A percentile compares a stretch with the other conserved stretches of the same genome.
These are phyloP conservation scores for Steinernema hermaphroditum DNA, from an alignment of 2,888 invertebrate species.

Conservation along the genomic window DNA sequence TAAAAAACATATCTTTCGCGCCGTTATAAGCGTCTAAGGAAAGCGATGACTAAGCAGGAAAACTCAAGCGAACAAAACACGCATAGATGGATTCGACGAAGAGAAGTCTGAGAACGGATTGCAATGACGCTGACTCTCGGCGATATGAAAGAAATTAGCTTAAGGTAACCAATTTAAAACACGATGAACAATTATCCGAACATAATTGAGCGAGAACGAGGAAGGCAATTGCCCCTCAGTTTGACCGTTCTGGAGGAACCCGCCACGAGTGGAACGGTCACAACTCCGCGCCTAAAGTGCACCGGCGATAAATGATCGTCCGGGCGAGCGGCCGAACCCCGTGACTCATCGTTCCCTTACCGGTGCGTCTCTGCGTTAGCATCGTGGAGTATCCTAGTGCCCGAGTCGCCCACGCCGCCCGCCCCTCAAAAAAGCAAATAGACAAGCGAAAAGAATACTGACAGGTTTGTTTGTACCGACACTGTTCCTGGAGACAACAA, in stretches of 20 bases:
- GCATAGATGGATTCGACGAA: not conserved
- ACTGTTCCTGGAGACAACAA: conserved; percentile 24
- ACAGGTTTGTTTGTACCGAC: conserved; percentile 26
- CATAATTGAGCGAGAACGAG: not conserved
- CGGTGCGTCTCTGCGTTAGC: conserved; percentile 20
- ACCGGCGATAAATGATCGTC: conserved; percentile 3
- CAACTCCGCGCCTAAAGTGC: conserved; percentile 18
- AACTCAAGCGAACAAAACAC: conserved; percentile 7
- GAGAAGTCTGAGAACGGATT: not conserved
- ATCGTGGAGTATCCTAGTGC: not conserved
- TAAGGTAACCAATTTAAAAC: not conserved
- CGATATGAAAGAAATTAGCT: not conserved
- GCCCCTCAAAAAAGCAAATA: conserved; percentile 28
- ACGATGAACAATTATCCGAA: conserved; percentile 6
- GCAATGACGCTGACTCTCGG: not conserved
- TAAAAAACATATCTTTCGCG: not conserved
- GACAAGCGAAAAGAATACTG: conserved; percentile 11
- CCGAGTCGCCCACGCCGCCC: conserved; percentile 20
- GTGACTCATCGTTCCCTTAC: conserved; percentile 19
- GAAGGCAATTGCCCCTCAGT: not conserved
- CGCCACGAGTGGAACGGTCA: conserved; percentile 21
- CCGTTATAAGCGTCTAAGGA: not conserved
- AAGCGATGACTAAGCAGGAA: not conserved
- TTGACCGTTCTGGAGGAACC: not conserved
- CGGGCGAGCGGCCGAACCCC: not conserved